phyloP scores from a whole-genome alignment of 2,797 vertebrate genomes.

The Argentina silus region DNA sequence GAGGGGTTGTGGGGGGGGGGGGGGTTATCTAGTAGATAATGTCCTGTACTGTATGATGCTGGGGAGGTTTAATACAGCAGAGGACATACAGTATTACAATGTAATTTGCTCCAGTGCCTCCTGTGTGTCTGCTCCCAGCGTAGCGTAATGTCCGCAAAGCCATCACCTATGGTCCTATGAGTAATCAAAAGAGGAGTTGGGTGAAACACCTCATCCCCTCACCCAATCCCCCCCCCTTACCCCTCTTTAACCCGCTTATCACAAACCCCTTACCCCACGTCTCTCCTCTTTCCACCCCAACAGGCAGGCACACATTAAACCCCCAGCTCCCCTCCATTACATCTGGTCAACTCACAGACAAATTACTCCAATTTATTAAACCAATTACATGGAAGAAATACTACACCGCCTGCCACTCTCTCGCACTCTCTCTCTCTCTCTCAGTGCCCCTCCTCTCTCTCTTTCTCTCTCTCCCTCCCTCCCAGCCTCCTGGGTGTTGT shows the following conservation, averaged over 20 bases:
- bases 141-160: too few relatives aligned
- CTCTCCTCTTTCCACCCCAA: not conserved
- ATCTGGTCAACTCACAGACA: conserved; percentile 34
- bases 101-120: conserved; percentile 5
- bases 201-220: not conserved
- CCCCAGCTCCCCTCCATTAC: conserved; percentile 33
- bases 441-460: not conserved
- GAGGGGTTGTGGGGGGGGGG: conserved; percentile 2
- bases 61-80: conserved; percentile 27
- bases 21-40: conserved; percentile 29
- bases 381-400: conserved; percentile 41
- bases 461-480: not conserved
- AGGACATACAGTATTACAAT: not conserved
- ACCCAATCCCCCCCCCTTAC: not conserved
- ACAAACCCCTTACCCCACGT: conserved; percentile 9
- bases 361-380: conserved; percentile 47
- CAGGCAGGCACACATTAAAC: conserved; percentile 24
- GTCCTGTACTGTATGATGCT: conserved; percentile 25
- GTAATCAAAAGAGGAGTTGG: too few relatives aligned
- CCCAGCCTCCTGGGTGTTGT: not conserved
- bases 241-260: conserved; percentile 10
- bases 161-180: too few relatives aligned
- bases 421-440: not conserved
- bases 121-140: not conserved
- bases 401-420: not conserved